Evolutionary conservation across 1,140 invertebrate genomes (phyloP).

Genomic region (Protaetia brevitarsis): DNA sequence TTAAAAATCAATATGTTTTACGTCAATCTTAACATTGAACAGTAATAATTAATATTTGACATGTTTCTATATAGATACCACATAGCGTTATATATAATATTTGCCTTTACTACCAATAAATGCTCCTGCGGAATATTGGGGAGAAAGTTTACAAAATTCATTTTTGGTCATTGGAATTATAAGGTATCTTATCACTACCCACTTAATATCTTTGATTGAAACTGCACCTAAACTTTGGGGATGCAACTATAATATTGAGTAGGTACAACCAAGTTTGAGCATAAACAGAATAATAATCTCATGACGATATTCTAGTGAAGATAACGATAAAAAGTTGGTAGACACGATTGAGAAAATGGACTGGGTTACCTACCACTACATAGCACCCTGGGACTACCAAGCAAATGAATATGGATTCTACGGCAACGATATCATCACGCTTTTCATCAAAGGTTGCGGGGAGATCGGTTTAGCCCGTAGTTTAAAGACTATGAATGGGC

Average conservation of each 20-base stretch:
- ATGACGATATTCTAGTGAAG: background rate
- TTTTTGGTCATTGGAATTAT: slow-evolving; percentile 67
- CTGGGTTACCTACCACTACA: slow-evolving; percentile 77
- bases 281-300: no score
- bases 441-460: slow-evolving; percentile 64
- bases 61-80: slow-evolving; percentile 60
- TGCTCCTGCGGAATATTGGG: slow-evolving; percentile 71
- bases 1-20: background rate
- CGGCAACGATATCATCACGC: slow-evolving; percentile 59
- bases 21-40: background rate
- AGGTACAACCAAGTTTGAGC: no score
- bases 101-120: slow-evolving; percentile 73
- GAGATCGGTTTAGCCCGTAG: slow-evolving; percentile 60
- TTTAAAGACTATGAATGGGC: slow-evolving; percentile 61
- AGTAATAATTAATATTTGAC: background rate
- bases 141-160: slow-evolving; percentile 58
- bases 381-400: slow-evolving; percentile 73
- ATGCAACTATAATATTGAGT: slow-evolving; percentile 25
- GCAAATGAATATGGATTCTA: slow-evolving; percentile 74
- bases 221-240: slow-evolving; percentile 70
- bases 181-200: slow-evolving; percentile 57
- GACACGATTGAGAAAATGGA: slow-evolving; percentile 69
- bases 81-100: slow-evolving; percentile 62
- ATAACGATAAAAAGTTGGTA: slow-evolving; percentile 62
- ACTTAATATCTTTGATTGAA: slow-evolving; percentile 67